Base-by-base conservation (phyloP, 2,888 invertebrate species). In the Erebia palarica region DNA sequence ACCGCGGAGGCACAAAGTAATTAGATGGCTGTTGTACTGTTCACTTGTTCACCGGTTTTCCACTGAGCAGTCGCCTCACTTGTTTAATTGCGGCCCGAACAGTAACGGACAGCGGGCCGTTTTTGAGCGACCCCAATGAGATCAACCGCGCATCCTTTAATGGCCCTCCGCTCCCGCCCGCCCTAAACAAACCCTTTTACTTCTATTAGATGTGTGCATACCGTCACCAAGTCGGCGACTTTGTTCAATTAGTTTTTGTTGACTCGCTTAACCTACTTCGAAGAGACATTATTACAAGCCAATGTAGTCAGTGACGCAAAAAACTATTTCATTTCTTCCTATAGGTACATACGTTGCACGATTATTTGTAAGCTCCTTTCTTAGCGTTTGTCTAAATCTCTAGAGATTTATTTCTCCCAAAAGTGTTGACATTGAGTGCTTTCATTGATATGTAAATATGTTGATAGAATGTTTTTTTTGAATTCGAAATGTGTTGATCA, bases 61-160 rank as follows among this genome's bases (percentile, higher is more conserved):
- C 88, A 87, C 86, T 86, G 88, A 85, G 84, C 86, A 85, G 80
- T 76, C 82, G 81, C 81, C 80, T 84, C 84, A 82, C 84, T 81
- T 87, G 88, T 88, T 90, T 91, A 91, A 92, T 92, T 91, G 90
- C 88, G 81, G 84, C 81, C 86, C 84, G 82, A 85, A 85, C 85
- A 88, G 88, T 88, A 86, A 88, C 87, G 86, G 89, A 88, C 89
- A 87, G 84, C 84, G 85, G 83, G 78, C 83, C 82, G 89, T 89
- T 90, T 91, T 91, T 90, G 88, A 85, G 82, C 85, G 80, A 79
- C 83, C 86, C 80, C 78, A 83, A 86, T 85, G 87, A 88, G 86
- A 86, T 84, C 85, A 85, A 85, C 85, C 88, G 84, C 87, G 86
- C 82, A 81, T 86, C 86, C 86, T 88, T 85, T 90, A 89, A 90